These are phyloP conservation scores for Eulemur macaco DNA, from an alignment of 2,113 vertebrate species.

Conservation along the genomic window DNA sequence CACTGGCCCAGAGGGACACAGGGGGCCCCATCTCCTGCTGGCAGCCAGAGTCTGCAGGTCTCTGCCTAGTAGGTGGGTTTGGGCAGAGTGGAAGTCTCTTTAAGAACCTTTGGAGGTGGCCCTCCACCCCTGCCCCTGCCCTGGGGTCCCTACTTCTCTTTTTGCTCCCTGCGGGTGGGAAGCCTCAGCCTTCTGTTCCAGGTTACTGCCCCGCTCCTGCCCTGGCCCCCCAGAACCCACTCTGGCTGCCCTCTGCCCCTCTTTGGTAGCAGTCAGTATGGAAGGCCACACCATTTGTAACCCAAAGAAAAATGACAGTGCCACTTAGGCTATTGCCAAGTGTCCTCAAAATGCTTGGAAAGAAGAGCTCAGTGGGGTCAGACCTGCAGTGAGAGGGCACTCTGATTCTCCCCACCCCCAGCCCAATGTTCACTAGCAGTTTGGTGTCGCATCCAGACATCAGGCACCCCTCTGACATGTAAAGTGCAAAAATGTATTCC, in stretches of 20 bases:
- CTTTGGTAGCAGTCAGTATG: neutral
- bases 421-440: neutral
- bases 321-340: neutral
- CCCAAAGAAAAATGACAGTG: neutral
- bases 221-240: neutral
- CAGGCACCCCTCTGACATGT: neutral
- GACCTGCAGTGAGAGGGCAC: neutral
- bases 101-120: neutral
- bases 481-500: neutral
- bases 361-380: neutral
- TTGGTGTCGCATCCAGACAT: neutral
- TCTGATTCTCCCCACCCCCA: neutral
- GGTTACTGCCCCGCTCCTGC: neutral
- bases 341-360: neutral
- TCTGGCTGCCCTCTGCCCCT: neutral
- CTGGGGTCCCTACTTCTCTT: neutral
- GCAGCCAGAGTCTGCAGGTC: neutral
- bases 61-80: neutral
- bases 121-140: neutral
- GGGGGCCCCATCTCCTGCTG: neutral
- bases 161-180: neutral
- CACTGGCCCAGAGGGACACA: too few relatives aligned
- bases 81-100: neutral
- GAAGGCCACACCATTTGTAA: neutral
- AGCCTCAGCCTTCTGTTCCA: neutral